Evolutionary conservation across 2,797 vertebrate species (phyloP).

Genomic region (Iguana delicatissima): DNA sequence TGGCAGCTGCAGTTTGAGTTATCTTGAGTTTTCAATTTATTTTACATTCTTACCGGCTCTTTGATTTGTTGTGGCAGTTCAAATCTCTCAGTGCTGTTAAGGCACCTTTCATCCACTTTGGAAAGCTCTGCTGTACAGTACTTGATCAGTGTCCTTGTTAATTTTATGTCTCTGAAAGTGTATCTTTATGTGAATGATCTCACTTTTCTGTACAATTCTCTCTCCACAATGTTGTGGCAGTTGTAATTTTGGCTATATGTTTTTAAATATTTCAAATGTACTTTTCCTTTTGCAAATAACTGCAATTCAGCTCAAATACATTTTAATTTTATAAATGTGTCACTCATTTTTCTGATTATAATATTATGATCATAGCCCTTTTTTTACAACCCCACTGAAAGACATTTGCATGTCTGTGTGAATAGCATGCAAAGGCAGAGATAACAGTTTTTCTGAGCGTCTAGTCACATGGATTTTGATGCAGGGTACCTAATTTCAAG

Average conservation of each 20-base stretch:
- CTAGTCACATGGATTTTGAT: not conserved
- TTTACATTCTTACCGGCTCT: not conserved
- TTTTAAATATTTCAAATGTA: conserved; percentile 5
- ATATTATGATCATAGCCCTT: not conserved
- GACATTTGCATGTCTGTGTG: not conserved
- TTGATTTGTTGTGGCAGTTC: not conserved
- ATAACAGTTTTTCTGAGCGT: not conserved
- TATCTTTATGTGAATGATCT: conserved; percentile 28
- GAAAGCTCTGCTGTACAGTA: not conserved
- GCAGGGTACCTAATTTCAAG: not conserved
- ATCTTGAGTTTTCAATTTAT: not conserved
- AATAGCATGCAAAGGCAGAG: not conserved
- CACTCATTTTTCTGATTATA: not conserved
- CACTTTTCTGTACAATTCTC: conserved; percentile 34
- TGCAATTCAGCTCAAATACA: conserved; percentile 13
- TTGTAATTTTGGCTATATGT: not conserved
- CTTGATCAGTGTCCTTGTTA: conserved; percentile 36
- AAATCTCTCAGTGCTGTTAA: not conserved
- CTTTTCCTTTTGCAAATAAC: not conserved
- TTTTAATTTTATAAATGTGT: no score
- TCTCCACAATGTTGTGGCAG: not conserved
- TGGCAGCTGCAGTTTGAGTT: not conserved
- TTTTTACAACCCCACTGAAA: conserved; percentile 4
- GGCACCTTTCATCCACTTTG: not conserved
- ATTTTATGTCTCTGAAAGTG: conserved; percentile 33